Evolutionary conservation across 2,113 vertebrate genomes (phyloP).

Genomic region (Apeltes quadracus): DNA sequence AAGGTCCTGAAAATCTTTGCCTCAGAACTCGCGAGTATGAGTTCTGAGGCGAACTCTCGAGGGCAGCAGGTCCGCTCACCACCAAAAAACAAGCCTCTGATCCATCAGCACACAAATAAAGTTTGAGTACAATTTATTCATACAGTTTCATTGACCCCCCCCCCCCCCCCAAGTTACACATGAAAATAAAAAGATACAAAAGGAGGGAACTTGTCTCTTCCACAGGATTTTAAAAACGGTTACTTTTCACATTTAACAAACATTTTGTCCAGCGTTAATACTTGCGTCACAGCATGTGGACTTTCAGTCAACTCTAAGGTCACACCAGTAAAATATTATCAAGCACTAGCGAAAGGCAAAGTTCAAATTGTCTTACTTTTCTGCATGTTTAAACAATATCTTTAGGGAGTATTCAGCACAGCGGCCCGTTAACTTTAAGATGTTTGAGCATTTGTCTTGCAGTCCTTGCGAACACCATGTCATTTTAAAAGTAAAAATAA

Average conservation of each 20-base stretch:
- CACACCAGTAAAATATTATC: background rate
- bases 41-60: slow-evolving; percentile 2
- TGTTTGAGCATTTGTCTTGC: background rate
- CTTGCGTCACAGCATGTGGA: background rate
- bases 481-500: too few species aligned
- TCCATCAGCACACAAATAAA: background rate
- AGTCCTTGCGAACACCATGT: background rate
- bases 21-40: slow-evolving; percentile 7
- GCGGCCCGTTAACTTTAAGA: background rate
- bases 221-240: too few species aligned
- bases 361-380: background rate
- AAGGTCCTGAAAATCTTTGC: background rate
- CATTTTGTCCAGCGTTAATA: too few species aligned
- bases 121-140: background rate
- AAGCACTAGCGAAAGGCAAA: background rate
- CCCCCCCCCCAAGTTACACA: background rate
- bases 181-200: background rate
- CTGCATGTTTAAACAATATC: background rate
- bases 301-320: background rate
- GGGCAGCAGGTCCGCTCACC: slow-evolving; percentile 2
- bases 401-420: background rate
- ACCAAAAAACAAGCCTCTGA: background rate
- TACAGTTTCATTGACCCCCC: background rate
- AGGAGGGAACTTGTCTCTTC: background rate
- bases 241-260: background rate